A percentile compares a stretch with the other conserved stretches of the same genome.
phyloP scores from a whole-genome alignment of 2,113 vertebrate genomes.

The Hippolais icterina region DNA sequence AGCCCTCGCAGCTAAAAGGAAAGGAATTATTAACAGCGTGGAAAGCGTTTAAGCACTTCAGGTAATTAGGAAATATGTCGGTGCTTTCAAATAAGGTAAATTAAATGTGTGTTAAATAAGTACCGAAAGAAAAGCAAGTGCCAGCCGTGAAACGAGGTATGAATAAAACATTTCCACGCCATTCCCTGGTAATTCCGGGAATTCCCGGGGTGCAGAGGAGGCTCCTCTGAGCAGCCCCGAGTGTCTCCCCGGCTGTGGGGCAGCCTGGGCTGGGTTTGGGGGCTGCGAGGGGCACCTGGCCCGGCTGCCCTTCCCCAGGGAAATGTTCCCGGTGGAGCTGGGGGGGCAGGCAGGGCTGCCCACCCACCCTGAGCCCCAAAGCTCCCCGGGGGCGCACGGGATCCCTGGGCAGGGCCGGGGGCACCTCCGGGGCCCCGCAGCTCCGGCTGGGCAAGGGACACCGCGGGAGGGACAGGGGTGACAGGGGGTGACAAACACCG shows the following conservation, averaged over 20 bases:
- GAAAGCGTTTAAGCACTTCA: not conserved
- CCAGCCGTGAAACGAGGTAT: not conserved
- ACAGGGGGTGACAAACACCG: no score
- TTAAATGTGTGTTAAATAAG: constrained; percentile 15
- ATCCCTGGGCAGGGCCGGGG: no score
- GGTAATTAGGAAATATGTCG: constrained; percentile 28
- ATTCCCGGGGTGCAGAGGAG: not conserved
- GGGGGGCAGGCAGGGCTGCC: not conserved
- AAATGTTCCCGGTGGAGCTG: not conserved
- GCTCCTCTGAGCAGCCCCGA: not conserved
- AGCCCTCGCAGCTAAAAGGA: not conserved
- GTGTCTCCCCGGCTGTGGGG: rapidly evolving
- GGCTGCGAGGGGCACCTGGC: rapidly evolving
- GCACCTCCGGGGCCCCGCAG: no score
- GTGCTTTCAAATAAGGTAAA: not conserved
- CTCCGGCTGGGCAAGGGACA: no score
- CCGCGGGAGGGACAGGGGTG: no score
- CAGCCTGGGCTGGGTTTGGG: rapidly evolving
- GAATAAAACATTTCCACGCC: not conserved
- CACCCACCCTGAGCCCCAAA: not conserved
- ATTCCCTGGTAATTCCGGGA: not conserved
- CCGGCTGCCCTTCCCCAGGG: rapidly evolving
- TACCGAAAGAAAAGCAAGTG: not conserved
- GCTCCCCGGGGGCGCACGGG: no score
- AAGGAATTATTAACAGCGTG: not conserved